Evolutionary conservation across 2,797 vertebrate genomes (phyloP), one percentile per base, ranked within the genome.

Genomic region (Bryconaethiops microstoma): DNA sequence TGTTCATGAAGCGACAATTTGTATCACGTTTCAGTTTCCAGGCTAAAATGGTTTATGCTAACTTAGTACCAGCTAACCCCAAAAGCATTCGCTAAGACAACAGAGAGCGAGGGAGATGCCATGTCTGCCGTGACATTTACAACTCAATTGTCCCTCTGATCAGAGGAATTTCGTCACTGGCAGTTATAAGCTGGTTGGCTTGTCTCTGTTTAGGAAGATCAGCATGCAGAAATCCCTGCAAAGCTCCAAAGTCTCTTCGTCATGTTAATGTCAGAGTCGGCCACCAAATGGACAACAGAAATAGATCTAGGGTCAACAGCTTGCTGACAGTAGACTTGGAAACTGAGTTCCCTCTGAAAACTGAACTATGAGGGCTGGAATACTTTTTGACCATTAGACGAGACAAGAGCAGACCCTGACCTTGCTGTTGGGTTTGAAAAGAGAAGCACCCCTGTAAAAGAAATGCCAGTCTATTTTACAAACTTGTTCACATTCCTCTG

Each of bases 241-340:
- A 81, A 62, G 62, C 79, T 70, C 70, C 4, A 42, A 63, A 78
- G 75, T 74, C 82, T 50, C 40, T 55, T 52, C 52, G 48, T 79
- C 40, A 54, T 77, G 55, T 69, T 82, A 50, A 74, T 77, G 48
- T 52, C 59, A 48, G 25, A 42, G 60, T 55, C 60, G 60, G 70
- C 21, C 55, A 82, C 54, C 76, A 67, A 78, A 82, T 82, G 40
- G 62, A 39, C 63, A 60, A 78, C 70, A 74, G 63, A 74, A 78
- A 82, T 82, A 74, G 76, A 62, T 17, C 19, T 42, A 54, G 29
- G 76, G 70, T 74, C 76, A 78, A 29, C 63, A 74, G 63, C 10
- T 57, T 25, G 25, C 19, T 39, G 50, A 82, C 60, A 77, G 50
- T 77, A 23, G 80, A 74, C 69, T 77, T 77, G 69, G 7, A 54